phyloP scores from a whole-genome alignment of 2,888 invertebrate species.

The Diarsia rubi region DNA sequence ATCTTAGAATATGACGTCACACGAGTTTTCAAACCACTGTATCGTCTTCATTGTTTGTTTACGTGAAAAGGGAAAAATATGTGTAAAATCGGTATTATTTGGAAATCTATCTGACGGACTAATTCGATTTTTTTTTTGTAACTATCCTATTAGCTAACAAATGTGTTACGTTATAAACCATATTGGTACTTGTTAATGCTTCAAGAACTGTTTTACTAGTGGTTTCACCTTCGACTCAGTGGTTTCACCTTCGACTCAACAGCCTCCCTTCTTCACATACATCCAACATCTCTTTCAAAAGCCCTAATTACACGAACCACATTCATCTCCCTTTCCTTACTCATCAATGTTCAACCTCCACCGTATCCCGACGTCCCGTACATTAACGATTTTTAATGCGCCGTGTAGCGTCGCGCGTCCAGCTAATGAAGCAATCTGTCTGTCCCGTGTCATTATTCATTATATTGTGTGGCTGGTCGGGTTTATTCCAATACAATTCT shows the following conservation, averaged over 20 bases:
- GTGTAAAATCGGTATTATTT: no score
- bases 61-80: no score
- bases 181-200: no score
- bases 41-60: no score
- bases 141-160: no score
- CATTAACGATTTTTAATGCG: constrained; percentile 62
- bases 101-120: no score
- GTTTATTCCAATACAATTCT: constrained; percentile 52
- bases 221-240: neutral
- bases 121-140: no score
- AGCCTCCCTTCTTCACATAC: neutral
- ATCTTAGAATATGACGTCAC: no score
- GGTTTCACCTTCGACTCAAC: neutral
- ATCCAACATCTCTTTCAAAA: neutral
- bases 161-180: neutral
- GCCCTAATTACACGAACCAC: constrained; percentile 16
- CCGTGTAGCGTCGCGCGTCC: constrained; percentile 44
- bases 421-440: constrained; percentile 71
- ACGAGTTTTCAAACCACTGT: no score
- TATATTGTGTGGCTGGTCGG: constrained; percentile 56
- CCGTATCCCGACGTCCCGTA: constrained; percentile 34
- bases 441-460: constrained; percentile 67
- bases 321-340: constrained; percentile 40
- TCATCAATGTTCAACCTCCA: constrained; percentile 45
- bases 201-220: neutral